These are phyloP conservation scores for Chrysaora quinquecirrha DNA, from an alignment of 30 jellyfish, hydroid and myxozoan species.

Conservation along the genomic window DNA sequence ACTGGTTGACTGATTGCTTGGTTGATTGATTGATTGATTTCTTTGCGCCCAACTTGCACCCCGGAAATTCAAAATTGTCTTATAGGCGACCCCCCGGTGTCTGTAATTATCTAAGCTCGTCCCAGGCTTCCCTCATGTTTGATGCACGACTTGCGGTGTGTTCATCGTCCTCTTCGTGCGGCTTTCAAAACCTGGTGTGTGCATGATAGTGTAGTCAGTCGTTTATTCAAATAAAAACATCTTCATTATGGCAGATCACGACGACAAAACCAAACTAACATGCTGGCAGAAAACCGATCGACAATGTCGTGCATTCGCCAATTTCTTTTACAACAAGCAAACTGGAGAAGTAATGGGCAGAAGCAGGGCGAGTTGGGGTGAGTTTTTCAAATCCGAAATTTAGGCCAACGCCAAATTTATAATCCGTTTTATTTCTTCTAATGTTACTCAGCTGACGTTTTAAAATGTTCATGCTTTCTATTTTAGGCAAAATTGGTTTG, in stretches of 20 bases:
- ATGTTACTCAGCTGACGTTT: no score
- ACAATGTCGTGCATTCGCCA: conserved; percentile 78
- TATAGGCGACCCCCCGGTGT: background rate
- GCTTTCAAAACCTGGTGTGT: background rate
- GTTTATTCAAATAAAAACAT: background rate
- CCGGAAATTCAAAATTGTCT: no score
- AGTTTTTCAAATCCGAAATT: no score
- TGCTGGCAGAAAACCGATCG: conserved; percentile 61
- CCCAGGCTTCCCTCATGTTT: background rate
- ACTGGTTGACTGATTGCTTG: no score
- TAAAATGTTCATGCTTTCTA: no score
- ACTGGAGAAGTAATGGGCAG: conserved; percentile 95
- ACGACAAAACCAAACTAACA: conserved; percentile 37
- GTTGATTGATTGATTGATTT: no score
- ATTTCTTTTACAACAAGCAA: conserved; percentile 82
- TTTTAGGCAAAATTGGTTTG: conserved; percentile 92
- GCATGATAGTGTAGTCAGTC: background rate
- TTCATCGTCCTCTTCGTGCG: conserved; percentile 1
- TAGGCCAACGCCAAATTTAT: no score
- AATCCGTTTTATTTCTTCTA: no score
- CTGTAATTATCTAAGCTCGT: background rate
- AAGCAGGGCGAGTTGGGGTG: conserved; percentile 95
- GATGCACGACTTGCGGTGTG: background rate
- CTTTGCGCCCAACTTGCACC: no score
- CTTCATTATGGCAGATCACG: conserved; percentile 54